These are phyloP conservation scores for Tryphoninae sp. DNA, from an alignment of 2,888 invertebrate species.

Conservation along the genomic window DNA sequence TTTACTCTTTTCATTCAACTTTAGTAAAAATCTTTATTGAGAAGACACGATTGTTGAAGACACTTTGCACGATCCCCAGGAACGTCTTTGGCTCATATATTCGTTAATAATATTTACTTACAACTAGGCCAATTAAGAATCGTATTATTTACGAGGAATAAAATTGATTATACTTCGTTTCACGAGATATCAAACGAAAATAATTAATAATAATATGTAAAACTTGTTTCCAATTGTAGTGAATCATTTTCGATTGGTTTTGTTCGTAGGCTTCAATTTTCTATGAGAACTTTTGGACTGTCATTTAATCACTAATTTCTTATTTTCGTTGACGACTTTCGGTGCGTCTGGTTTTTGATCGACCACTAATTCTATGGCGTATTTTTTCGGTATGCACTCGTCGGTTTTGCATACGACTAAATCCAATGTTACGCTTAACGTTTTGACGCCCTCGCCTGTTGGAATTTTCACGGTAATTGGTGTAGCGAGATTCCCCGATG, in stretches of 20 bases:
- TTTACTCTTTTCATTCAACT: conserved; percentile 25
- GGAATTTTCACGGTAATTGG: conserved; percentile 73
- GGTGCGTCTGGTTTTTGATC: conserved; percentile 70
- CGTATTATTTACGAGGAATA: neutral
- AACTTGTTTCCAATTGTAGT: neutral
- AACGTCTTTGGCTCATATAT: neutral
- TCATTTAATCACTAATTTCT: conserved; percentile 70
- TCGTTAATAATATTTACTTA: neutral
- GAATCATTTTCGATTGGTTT: neutral
- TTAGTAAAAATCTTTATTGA: conserved; percentile 58
- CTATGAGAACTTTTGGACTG: conserved; percentile 1
- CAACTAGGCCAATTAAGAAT: neutral
- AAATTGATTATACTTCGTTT: neutral
- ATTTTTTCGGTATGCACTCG: conserved; percentile 76
- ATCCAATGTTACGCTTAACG: conserved; percentile 73
- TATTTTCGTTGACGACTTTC: conserved; percentile 66
- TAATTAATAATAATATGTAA: no score
- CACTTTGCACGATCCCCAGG: conserved; percentile 44
- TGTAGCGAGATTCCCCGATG: conserved; percentile 67
- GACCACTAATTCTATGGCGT: conserved; percentile 72
- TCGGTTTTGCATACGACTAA: conserved; percentile 74
- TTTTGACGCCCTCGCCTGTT: conserved; percentile 68
- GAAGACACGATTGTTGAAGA: conserved; percentile 57
- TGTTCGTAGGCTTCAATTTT: conserved; percentile 12
- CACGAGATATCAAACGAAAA: neutral